phyloP scores from a whole-genome alignment of 2,797 vertebrate genomes.

The Podargus strigoides region DNA sequence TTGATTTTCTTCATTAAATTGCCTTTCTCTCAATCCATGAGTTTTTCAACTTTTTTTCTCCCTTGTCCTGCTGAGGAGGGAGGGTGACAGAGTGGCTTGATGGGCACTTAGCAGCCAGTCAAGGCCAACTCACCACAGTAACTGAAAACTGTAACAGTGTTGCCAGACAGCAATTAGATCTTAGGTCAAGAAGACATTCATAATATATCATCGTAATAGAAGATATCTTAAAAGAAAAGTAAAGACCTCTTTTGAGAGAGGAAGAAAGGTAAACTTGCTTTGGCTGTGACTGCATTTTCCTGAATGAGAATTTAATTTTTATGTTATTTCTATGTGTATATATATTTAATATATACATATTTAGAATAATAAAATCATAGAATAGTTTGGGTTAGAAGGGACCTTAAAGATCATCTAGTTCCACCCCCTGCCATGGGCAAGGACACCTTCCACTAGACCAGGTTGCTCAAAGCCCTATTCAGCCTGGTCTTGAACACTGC shows the following conservation, averaged over 20 bases:
- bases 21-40: not conserved
- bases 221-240: not conserved
- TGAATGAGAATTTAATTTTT: not conserved
- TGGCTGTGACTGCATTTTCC: not conserved
- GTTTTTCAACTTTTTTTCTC: not conserved
- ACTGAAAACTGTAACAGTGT: not conserved
- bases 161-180: not conserved
- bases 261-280: not conserved
- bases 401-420: too few relatives aligned
- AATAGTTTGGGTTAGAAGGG: too few relatives aligned
- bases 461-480: too few relatives aligned
- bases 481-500: too few relatives aligned
- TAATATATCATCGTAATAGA: not conserved
- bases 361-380: too few relatives aligned
- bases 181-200: not conserved
- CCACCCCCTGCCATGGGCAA: too few relatives aligned
- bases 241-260: not conserved
- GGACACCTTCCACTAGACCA: too few relatives aligned
- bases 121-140: not conserved
- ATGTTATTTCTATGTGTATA: not conserved
- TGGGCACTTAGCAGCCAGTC: not conserved
- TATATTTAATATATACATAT: not conserved
- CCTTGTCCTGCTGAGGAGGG: not conserved
- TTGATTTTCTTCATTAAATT: not conserved
- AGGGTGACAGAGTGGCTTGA: not conserved